These are phyloP conservation scores for Lycopodina hypogea DNA, from an alignment of 37 sponge, comb jelly and placozoan species.

Conservation along the genomic window DNA sequence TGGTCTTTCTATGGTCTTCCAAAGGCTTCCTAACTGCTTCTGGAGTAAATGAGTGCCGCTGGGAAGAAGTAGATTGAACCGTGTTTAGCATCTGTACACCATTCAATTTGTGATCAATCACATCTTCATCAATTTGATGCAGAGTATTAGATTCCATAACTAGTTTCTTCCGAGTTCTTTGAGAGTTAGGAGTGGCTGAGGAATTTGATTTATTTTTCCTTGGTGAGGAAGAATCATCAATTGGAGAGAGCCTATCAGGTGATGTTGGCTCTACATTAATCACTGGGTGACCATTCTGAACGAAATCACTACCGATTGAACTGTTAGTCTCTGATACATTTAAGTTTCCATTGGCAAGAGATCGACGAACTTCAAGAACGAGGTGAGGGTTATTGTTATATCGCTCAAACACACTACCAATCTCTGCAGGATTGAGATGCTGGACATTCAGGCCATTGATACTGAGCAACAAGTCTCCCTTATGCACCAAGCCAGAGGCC, in stretches of 20 bases:
- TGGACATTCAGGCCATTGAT: constrained; percentile 39
- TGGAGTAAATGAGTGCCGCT: constrained; percentile 40
- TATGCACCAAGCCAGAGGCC: constrained; percentile 23
- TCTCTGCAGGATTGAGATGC: constrained; percentile 31
- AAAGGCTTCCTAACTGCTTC: constrained; percentile 1
- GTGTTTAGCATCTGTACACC: background rate
- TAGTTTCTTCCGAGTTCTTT: too few species aligned
- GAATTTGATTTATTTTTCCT: background rate
- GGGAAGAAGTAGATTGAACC: background rate
- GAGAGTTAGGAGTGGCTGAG: too few species aligned
- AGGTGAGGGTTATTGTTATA: background rate
- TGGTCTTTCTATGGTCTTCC: background rate
- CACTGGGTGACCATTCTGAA: constrained; percentile 8
- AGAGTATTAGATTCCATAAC: background rate
- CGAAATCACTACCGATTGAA: too few species aligned
- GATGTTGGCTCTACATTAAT: background rate
- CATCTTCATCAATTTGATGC: background rate
- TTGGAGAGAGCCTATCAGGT: background rate
- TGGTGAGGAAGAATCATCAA: background rate
- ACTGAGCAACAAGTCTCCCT: constrained; percentile 23
- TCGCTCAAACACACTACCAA: constrained; percentile 15
- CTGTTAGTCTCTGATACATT: background rate
- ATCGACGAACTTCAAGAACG: constrained; percentile 2
- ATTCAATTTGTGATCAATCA: background rate
- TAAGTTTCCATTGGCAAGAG: background rate